phyloP scores from a whole-genome alignment of 1,140 invertebrate species.

The Bombus turneri region DNA sequence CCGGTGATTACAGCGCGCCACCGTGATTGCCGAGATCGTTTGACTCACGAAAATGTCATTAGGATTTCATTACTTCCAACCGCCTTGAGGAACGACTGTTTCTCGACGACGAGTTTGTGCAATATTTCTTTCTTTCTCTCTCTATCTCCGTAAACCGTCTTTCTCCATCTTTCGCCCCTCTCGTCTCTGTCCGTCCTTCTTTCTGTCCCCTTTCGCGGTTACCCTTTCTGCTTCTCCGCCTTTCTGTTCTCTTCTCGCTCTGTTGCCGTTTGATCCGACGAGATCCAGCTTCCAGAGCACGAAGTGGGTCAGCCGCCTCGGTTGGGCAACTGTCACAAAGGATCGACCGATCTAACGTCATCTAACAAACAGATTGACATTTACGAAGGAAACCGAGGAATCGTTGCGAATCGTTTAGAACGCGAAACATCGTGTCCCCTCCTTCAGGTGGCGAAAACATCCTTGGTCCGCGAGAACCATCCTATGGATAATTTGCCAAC shows the following conservation, averaged over 20 bases:
- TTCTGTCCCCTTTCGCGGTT: slow-evolving; percentile 8
- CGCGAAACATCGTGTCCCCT: background rate
- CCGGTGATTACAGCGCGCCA: slow-evolving; percentile 66
- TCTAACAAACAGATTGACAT: slow-evolving; percentile 59
- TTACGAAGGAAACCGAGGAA: slow-evolving; percentile 34
- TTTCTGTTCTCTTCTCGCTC: slow-evolving; percentile 2
- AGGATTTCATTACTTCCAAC: slow-evolving; percentile 76
- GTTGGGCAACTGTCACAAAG: slow-evolving; percentile 64
- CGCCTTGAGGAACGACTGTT: slow-evolving; percentile 63
- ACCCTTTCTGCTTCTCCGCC: slow-evolving; percentile 7
- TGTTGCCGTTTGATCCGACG: slow-evolving; percentile 19
- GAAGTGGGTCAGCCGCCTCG: slow-evolving; percentile 62
- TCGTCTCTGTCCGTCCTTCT: slow-evolving; percentile 32
- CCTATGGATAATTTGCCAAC: background rate
- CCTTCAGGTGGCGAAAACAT: slow-evolving; percentile 45
- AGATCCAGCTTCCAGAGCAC: slow-evolving; percentile 57
- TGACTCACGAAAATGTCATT: slow-evolving; percentile 79
- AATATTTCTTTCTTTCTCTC: slow-evolving; percentile 48
- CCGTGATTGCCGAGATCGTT: slow-evolving; percentile 73
- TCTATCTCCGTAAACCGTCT: background rate
- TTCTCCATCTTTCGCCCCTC: background rate
- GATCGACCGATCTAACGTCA: slow-evolving; percentile 61
- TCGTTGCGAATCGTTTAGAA: background rate
- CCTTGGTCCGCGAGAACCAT: slow-evolving; percentile 2
- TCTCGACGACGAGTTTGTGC: slow-evolving; percentile 65